phyloP scores from a whole-genome alignment of 2,888 invertebrate genomes.

The Muscina levida region DNA sequence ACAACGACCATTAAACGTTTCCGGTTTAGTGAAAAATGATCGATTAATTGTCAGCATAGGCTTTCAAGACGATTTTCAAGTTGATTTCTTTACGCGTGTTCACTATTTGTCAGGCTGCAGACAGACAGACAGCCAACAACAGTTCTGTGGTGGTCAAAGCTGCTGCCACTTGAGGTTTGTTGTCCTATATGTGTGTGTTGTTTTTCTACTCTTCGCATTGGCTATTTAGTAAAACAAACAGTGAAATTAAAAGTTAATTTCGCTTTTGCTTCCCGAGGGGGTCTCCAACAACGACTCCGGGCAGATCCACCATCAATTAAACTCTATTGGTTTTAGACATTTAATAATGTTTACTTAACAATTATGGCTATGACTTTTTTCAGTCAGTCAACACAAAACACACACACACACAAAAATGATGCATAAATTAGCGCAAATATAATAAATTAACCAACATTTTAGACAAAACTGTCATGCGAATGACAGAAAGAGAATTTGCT shows the following conservation, averaged over 20 bases:
- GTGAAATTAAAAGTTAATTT: conserved; percentile 32
- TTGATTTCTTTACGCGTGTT: too few relatives aligned
- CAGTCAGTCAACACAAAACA: not conserved
- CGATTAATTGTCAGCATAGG: not conserved
- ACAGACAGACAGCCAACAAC: too few relatives aligned
- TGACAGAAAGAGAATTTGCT: too few relatives aligned
- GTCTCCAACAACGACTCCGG: not conserved
- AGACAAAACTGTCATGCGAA: too few relatives aligned
- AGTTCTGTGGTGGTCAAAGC: too few relatives aligned
- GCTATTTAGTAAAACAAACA: conserved; percentile 30
- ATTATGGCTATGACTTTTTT: conserved; percentile 28
- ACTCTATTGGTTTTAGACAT: conserved; percentile 13
- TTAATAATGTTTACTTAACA: conserved; percentile 34
- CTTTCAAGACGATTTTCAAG: too few relatives aligned
- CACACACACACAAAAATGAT: not conserved
- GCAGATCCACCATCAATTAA: conserved; percentile 4
- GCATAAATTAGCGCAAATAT: conserved; percentile 27
- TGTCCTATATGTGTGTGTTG: too few relatives aligned
- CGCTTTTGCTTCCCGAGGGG: not conserved
- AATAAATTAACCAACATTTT: not conserved
- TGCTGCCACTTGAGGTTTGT: conserved; percentile 7
- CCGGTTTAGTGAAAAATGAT: conserved; percentile 25
- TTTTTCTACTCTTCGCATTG: too few relatives aligned
- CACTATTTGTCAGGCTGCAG: too few relatives aligned
- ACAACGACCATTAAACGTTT: conserved; percentile 38